Conservation (phyloP, 2,888 invertebrate species). For the Metellina segmentata region DNA sequence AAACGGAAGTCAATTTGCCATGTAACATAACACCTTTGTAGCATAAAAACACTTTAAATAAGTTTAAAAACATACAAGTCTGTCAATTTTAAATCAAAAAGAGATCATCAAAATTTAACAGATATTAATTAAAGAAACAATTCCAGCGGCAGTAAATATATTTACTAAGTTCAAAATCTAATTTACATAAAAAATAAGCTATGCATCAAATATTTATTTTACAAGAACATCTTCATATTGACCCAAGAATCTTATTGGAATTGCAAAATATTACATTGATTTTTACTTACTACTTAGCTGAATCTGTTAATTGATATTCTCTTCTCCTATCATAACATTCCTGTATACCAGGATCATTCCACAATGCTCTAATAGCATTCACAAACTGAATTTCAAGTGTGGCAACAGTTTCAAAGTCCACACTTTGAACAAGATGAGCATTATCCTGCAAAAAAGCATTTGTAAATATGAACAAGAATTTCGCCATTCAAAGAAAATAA, state of each 20-base stretch:
- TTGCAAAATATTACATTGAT: background rate
- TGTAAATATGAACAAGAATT: background rate
- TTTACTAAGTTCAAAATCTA: no score
- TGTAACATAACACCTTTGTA: no score
- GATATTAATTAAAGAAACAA: no score
- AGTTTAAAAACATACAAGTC: no score
- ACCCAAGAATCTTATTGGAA: no score
- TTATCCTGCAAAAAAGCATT: constrained; percentile 79
- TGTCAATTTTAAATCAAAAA: no score
- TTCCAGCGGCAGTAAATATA: no score
- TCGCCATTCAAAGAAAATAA: no score
- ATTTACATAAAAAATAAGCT: no score
- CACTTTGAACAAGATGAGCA: constrained; percentile 80
- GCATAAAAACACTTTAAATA: no score
- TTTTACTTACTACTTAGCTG: constrained; percentile 78
- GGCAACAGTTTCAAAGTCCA: constrained; percentile 83
- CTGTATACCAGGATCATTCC: constrained; percentile 78
- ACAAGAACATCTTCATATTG: background rate
- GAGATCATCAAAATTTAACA: no score
- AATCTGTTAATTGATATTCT: constrained; percentile 79
- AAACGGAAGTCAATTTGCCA: no score
- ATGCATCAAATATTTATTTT: constrained; percentile 2
- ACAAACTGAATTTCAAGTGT: constrained; percentile 83
- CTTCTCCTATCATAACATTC: constrained; percentile 81
- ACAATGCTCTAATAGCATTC: constrained; percentile 82